These are phyloP conservation scores for Mobula hypostoma DNA, from an alignment of 2,113 vertebrate genomes.

Conservation along the genomic window DNA sequence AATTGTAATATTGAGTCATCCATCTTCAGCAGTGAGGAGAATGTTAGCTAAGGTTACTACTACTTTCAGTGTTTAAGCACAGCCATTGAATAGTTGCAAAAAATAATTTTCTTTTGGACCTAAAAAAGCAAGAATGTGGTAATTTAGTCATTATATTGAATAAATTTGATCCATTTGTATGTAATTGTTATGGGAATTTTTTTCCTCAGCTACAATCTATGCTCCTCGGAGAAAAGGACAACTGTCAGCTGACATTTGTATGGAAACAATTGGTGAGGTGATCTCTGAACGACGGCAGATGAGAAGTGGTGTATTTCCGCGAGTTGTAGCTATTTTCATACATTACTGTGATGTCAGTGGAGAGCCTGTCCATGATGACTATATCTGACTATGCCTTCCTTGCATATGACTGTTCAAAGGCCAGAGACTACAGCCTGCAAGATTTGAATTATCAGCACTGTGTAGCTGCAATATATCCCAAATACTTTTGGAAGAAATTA, in stretches of 20 bases:
- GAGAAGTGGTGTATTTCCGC: conserved; percentile 79
- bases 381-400: conserved; percentile 61
- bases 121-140: not conserved
- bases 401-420: conserved; percentile 30
- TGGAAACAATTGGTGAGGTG: conserved; percentile 96
- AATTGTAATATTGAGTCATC: not conserved
- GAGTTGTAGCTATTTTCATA: conserved; percentile 90
- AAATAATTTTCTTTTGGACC: not conserved
- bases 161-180: not conserved
- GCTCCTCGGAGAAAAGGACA: conserved; percentile 93
- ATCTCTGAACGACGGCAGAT: conserved; percentile 90
- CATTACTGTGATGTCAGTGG: conserved; percentile 94
- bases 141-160: not conserved
- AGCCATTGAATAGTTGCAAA: not conserved
- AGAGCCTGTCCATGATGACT: conserved; percentile 90
- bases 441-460: conserved; percentile 40
- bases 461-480: conserved; percentile 40
- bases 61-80: not conserved
- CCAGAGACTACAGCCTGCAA: conserved; percentile 30
- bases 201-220: conserved; percentile 80
- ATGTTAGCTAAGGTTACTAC: not conserved
- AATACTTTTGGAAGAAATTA: conserved; percentile 46
- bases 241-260: conserved; percentile 91
- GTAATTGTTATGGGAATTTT: not conserved
- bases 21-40: not conserved